Conservation (phyloP, 2,888 invertebrate species). For the Spodoptera exigua region DNA sequence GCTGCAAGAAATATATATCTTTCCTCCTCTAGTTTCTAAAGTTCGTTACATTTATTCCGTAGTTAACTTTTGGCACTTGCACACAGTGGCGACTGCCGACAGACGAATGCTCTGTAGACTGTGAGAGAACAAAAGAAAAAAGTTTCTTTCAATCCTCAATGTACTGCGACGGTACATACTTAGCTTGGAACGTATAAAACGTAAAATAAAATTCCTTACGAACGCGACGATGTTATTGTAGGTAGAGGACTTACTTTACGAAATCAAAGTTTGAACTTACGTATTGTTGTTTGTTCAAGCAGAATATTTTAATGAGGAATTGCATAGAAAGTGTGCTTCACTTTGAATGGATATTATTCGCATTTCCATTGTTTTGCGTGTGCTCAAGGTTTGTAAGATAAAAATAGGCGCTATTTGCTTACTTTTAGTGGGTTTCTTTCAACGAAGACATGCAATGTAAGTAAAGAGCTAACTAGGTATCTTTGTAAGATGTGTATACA, state of each 20-base stretch:
- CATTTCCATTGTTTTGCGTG: constrained; percentile 21
- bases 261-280: constrained; percentile 29
- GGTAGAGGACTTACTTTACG: constrained; percentile 16
- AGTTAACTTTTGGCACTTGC: constrained; percentile 44
- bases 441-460: too few relatives aligned
- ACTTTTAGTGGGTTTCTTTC: too few relatives aligned
- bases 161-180: constrained; percentile 5
- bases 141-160: constrained; percentile 12
- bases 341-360: constrained; percentile 42
- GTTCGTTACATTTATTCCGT: constrained; percentile 41
- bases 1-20: constrained; percentile 22
- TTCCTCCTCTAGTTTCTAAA: constrained; percentile 21
- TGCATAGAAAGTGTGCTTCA: constrained; percentile 37
- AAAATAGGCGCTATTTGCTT: too few relatives aligned
- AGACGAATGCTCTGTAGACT: constrained; percentile 39
- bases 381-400: constrained; percentile 8
- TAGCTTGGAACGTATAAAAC: constrained; percentile 15
- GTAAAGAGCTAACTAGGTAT: too few relatives aligned
- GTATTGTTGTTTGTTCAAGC: constrained; percentile 55
- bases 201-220: not conserved
- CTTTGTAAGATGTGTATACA: too few relatives aligned
- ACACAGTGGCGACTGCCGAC: constrained; percentile 19
- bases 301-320: constrained; percentile 63
- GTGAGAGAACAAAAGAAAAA: constrained; percentile 24
- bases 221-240: constrained; percentile 21